phyloP scores from a whole-genome alignment of 2,888 invertebrate species.

The Pelosia muscerda region DNA sequence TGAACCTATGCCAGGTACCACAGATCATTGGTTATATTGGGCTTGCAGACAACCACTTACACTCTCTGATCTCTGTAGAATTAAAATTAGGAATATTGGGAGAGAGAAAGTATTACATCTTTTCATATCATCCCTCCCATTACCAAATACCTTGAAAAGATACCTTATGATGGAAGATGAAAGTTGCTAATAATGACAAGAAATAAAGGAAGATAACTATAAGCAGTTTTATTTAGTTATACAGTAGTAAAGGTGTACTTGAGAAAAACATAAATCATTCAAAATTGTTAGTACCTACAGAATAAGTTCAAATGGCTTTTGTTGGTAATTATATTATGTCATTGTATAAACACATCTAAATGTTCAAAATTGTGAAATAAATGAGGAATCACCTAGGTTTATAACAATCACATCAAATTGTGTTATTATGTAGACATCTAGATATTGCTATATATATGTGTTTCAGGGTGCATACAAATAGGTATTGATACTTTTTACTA shows the following conservation, averaged over 20 bases:
- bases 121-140: conserved; percentile 76
- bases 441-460: background rate
- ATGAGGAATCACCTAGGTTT: background rate
- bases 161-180: conserved; percentile 87
- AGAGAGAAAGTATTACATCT: conserved; percentile 69
- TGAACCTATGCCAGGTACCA: conserved; percentile 57
- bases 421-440: background rate
- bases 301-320: background rate
- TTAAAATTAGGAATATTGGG: conserved; percentile 77
- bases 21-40: conserved; percentile 75
- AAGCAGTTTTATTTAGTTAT: conserved; percentile 51
- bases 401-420: background rate
- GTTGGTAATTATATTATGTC: background rate
- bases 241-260: conserved; percentile 67
- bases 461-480: background rate
- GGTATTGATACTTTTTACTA: background rate
- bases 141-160: conserved; percentile 85
- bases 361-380: background rate
- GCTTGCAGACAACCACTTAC: conserved; percentile 81
- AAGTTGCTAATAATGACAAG: conserved; percentile 41
- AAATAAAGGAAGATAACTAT: conserved; percentile 29
- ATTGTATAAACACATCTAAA: background rate
- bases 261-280: conserved; percentile 64
- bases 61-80: conserved; percentile 86
- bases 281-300: conserved; percentile 17